Evolutionary conservation across 2,888 invertebrate species (phyloP).

Genomic region (Carpatolechia fugitivella): DNA sequence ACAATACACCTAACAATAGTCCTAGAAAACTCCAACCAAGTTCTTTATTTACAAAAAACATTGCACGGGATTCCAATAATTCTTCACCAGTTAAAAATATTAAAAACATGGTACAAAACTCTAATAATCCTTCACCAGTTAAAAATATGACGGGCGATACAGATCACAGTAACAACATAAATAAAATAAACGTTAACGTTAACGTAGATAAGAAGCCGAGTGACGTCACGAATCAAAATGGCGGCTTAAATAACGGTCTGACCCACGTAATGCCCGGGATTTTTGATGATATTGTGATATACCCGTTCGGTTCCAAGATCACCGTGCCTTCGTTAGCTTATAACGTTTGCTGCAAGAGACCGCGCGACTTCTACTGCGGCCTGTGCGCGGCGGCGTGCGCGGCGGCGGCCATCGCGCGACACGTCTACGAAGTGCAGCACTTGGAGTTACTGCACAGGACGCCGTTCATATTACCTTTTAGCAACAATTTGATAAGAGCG

Average conservation of each 20-base stretch:
- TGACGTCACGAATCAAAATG: neutral
- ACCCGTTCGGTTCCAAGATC: conserved; percentile 19
- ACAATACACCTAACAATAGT: neutral
- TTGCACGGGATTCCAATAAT: neutral
- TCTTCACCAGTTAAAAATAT: neutral
- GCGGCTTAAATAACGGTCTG: neutral
- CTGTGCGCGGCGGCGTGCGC: conserved; percentile 23
- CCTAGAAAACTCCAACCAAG: neutral
- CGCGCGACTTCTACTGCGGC: conserved; percentile 22
- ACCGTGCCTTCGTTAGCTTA: conserved; percentile 23
- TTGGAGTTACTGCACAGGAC: conserved; percentile 13
- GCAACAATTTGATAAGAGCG: conserved; percentile 30
- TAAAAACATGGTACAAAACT: neutral
- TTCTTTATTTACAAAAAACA: conserved; percentile 3
- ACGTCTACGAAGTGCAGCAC: conserved; percentile 23
- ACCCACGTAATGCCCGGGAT: neutral
- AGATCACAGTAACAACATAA: too few relatives aligned
- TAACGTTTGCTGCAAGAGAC: conserved; percentile 17
- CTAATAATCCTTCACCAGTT: neutral
- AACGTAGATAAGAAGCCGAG: neutral
- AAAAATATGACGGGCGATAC: too few relatives aligned
- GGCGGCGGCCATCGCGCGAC: conserved; percentile 6
- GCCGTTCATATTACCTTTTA: conserved; percentile 23
- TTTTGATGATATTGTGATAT: conserved; percentile 18
- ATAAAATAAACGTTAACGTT: neutral